Evolutionary conservation across 2,888 invertebrate genomes (phyloP), one percentile per base, ranked within the genome.

Genomic region (Drosophila anomelani): DNA sequence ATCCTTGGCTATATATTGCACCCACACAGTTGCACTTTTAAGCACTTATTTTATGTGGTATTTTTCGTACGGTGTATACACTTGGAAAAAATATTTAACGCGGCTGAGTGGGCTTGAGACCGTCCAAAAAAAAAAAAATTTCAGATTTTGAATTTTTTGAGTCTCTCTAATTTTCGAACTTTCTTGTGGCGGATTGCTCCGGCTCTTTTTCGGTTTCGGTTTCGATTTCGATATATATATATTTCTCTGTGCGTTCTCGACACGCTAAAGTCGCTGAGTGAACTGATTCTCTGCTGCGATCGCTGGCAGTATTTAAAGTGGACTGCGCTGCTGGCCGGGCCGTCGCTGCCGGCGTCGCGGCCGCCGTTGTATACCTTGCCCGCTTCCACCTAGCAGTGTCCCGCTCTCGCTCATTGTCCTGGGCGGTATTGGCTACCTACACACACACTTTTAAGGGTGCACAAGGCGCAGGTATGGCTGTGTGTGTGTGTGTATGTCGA

Each of bases 261-360:
- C 92, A 89, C 92, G 90, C 85, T 91, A 91, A 92, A 91, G 92
- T 92, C 92, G 91, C 91, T 91, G 88, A 90, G 90, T 91, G 91
- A 93, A 93, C 93, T 93, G 92, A 91, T 90, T 91, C 90, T 90
- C 91, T 86, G 90, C 85, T 86, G 81, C 89, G 91, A 91, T 92
- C 92, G 90, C 90, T 91, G 89, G 72, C 90, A 90, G 91, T 92
- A 92, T 92, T 92, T 92, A 89, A 91, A 91, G 89, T 86, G 84
- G 90, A 90, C 88, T 76, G 85, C 89, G 88, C 78, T 76, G 78
- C 66, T 55, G 75, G 74, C 62, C 46, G 79, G 57, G 68, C 44
- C 75, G 75, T 51, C 64, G 64, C 66, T 64, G 83, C 63, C 73
- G 68, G 44, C 55, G 38, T 43, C 64, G 66, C 67, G 55, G 20